Evolutionary conservation across 2,888 invertebrate species (phyloP), one percentile per base, ranked within the genome.

Genomic region (Laspeyria flexula): DNA sequence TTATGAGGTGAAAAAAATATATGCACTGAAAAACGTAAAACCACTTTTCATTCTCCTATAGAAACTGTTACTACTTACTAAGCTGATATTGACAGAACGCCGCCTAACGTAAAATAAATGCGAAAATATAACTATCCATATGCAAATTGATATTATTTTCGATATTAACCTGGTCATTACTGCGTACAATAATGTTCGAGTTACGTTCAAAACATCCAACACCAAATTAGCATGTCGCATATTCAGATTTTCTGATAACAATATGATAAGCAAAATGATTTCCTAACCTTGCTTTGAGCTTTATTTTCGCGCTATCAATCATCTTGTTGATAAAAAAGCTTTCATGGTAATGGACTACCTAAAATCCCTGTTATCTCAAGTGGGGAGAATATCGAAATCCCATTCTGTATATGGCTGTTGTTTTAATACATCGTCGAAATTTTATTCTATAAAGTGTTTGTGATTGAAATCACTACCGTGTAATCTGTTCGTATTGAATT

Each of bases 281-380:
- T 11, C 6, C 25, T n/a, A 49, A 39, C 49, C 46, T 52, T 60
- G 52, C 40, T 3, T 43, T 46, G 31, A 56, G 44, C 35, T 40
- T 57, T 60, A 65, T 64, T 69, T 60, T 54, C 48, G 43, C 55
- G 53, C 61, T 65, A 73, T 74, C 75, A 72, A 76, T 75, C 74
- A 69, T 59, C 44, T 61, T 51, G 23, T 6, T 43, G 89, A 90
- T 90, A 91, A 87, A 79, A 89, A 88, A 81, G 86, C 91, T 91
- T 90, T 91, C 77, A 90, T 77, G 69, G 67, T 89, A 90, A 91
- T 90, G 88, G 84, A 87, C 81, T 84, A 67, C 70, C 70, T 65
- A 59, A 70, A 60, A 75, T 68, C 65, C 50, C 51, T 61, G 71
- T 74, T 86, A 88, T 88, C 88, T 83, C 58, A 47, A 83, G 81